These are phyloP conservation scores for Phalloptychus januarius DNA, from an alignment of 2,797 vertebrate species.

Conservation along the genomic window DNA sequence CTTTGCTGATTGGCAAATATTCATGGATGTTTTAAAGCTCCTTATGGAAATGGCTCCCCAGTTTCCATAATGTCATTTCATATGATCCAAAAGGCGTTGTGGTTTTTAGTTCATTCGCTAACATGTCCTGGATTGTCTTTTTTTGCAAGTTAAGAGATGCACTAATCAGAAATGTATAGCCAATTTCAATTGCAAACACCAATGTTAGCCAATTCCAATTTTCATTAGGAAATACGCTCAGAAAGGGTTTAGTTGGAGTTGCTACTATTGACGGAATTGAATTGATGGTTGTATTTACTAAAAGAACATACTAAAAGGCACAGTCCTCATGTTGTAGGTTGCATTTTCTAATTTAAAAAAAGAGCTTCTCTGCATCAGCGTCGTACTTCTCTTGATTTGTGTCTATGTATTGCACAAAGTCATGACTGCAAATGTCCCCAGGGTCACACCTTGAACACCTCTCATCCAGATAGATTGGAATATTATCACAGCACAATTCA, in stretches of 20 bases:
- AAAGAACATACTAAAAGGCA: background rate
- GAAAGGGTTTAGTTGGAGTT: background rate
- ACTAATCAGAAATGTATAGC: background rate
- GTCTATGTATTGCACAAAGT: background rate
- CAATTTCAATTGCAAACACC: background rate
- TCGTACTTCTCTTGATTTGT: background rate
- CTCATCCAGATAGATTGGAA: background rate
- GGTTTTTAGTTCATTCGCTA: constrained; percentile 16
- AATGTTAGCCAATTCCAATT: background rate
- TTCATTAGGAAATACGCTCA: background rate
- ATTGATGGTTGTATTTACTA: background rate
- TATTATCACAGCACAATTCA: background rate
- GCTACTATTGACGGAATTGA: background rate
- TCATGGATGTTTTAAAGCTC: constrained; percentile 50
- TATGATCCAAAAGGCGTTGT: constrained; percentile 11
- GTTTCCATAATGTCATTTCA: constrained; percentile 8
- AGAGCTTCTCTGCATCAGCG: background rate
- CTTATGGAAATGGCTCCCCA: constrained; percentile 24
- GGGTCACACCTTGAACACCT: background rate
- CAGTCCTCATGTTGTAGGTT: background rate
- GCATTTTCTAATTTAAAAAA: background rate
- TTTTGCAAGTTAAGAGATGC: constrained; percentile 50
- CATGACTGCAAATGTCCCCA: background rate
- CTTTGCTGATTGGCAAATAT: constrained; percentile 21
- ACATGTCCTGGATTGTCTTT: constrained; percentile 17